Conservation (phyloP, 2,888 invertebrate species). For the Troilus luridus region DNA sequence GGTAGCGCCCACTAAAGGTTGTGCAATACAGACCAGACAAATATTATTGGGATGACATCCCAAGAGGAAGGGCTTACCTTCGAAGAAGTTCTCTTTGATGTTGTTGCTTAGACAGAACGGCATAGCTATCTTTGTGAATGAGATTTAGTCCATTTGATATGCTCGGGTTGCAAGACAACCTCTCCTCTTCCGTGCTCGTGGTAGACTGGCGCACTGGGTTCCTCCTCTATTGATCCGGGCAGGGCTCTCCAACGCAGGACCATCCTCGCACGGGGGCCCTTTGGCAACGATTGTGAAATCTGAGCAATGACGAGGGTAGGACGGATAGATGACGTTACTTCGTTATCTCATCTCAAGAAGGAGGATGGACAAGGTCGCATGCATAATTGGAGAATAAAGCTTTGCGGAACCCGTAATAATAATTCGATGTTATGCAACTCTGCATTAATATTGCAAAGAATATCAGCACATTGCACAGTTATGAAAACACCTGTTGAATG, state of each 20-base stretch:
- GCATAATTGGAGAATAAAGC: background rate
- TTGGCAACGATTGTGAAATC: conserved; percentile 12
- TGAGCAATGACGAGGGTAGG: background rate
- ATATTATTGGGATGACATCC: background rate
- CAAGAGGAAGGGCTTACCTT: background rate
- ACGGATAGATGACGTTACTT: background rate
- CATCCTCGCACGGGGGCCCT: background rate
- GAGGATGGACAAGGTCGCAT: background rate
- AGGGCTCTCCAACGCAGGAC: background rate
- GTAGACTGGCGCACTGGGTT: conserved; percentile 40
- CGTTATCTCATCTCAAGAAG: background rate
- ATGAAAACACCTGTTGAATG: background rate
- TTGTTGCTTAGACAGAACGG: background rate
- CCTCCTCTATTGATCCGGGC: conserved; percentile 7
- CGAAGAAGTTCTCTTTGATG: conserved; percentile 42
- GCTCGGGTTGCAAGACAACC: background rate
- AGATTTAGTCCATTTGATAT: conserved; percentile 40
- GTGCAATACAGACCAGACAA: background rate
- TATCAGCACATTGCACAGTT: background rate
- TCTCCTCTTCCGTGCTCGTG: background rate
- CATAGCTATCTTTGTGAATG: conserved; percentile 45
- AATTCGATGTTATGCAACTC: background rate
- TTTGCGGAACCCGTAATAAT: background rate
- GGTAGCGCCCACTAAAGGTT: background rate
- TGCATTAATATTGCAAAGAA: background rate